A percentile compares a stretch with the other conserved stretches of the same genome.
These are phyloP conservation scores for Myathropa florea DNA, from an alignment of 2,888 invertebrate species.

Conservation along the genomic window DNA sequence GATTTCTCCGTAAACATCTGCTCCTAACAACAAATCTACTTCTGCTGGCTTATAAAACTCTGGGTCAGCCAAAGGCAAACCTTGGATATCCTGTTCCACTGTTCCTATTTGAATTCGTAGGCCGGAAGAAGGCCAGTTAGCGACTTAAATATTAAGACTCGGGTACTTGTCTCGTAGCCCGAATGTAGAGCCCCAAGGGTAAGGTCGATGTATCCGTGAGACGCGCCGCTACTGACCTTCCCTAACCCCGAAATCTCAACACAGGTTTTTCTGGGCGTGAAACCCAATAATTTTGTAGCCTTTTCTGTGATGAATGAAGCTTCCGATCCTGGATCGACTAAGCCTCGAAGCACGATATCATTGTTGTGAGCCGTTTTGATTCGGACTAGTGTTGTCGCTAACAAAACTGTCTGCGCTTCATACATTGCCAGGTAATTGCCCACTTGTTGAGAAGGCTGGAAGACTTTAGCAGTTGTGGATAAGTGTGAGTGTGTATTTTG, in stretches of 20 bases:
- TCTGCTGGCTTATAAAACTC: background rate
- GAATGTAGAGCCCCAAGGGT: background rate
- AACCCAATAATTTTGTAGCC: background rate
- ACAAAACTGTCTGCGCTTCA: background rate
- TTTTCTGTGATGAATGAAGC: background rate
- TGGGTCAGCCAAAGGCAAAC: background rate
- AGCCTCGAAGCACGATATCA: background rate
- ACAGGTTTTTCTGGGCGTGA: background rate
- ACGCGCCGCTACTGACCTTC: constrained; percentile 16
- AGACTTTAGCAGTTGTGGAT: background rate
- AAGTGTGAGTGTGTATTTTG: background rate
- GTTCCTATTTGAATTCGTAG: background rate
- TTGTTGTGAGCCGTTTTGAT: background rate
- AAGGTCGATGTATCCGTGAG: background rate
- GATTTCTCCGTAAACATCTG: background rate
- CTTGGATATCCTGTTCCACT: background rate
- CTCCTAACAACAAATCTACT: background rate
- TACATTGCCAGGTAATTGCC: background rate
- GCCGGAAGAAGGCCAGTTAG: constrained; percentile 8
- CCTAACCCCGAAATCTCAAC: constrained; percentile 14
- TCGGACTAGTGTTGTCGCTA: background rate
- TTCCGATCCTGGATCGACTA: constrained; percentile 11
- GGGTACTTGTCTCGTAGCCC: background rate
- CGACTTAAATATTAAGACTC: background rate
- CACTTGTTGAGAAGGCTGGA: background rate